Conservation (phyloP, 2,797 vertebrate species). For the Diceros bicornis region DNA sequence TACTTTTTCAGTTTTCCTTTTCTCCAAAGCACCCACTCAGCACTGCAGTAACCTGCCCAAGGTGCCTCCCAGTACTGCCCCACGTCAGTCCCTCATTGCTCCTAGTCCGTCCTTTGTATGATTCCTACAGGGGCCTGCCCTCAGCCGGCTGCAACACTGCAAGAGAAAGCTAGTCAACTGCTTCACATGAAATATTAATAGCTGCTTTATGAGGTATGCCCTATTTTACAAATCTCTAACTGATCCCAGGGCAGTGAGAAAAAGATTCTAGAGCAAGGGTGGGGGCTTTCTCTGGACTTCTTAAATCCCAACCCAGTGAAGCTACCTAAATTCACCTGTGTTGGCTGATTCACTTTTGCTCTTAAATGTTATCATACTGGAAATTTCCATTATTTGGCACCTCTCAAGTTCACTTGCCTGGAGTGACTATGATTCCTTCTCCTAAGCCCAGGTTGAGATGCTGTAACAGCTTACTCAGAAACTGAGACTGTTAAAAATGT, state of each 20-base stretch:
- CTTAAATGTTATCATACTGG: background rate
- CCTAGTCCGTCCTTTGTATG: background rate
- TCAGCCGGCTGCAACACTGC: background rate
- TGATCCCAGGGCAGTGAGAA: background rate
- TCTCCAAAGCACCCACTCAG: background rate
- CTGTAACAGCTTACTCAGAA: slow-evolving; percentile 64
- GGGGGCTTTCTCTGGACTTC: background rate
- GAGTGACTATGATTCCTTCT: slow-evolving; percentile 17
- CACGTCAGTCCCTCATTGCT: background rate
- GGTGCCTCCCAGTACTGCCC: background rate
- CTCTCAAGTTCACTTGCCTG: slow-evolving; percentile 48
- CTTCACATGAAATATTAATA: background rate
- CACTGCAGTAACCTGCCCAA: background rate
- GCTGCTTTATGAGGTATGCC: background rate
- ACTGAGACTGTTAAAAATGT: slow-evolving; percentile 66
- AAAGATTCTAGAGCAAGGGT: background rate
- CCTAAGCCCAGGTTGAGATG: background rate
- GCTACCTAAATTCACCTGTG: background rate
- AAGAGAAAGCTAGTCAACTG: background rate
- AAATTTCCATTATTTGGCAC: slow-evolving; percentile 6
- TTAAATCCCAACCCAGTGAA: background rate
- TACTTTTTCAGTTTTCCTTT: background rate
- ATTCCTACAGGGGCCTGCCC: background rate
- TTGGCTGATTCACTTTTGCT: background rate
- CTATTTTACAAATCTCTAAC: slow-evolving; percentile 1